These are phyloP conservation scores for Sylvia borin DNA, from an alignment of 2,797 vertebrate species.

Conservation along the genomic window DNA sequence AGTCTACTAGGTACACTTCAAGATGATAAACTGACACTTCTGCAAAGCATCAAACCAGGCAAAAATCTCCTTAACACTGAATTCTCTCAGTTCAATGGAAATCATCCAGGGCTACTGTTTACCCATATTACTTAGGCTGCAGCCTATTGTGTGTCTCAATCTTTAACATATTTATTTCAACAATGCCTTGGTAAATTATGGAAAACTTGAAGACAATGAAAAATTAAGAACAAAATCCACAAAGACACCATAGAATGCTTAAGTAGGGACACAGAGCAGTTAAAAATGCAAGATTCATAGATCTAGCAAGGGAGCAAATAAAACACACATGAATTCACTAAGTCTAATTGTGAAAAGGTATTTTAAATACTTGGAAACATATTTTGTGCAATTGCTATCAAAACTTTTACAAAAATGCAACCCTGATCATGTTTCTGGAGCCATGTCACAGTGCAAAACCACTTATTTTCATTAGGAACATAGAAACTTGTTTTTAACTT, in stretches of 20 bases:
- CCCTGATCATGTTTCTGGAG: background rate
- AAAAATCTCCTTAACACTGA: background rate
- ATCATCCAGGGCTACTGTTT: background rate
- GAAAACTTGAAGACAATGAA: background rate
- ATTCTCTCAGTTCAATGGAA: background rate
- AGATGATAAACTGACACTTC: background rate
- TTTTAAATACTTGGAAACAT: background rate
- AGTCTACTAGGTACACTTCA: background rate
- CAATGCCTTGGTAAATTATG: background rate
- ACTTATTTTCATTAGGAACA: background rate
- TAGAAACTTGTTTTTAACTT: background rate
- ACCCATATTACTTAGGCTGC: background rate
- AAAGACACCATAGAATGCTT: background rate
- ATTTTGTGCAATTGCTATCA: background rate
- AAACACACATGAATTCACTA: background rate
- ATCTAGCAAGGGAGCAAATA: background rate
- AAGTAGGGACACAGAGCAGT: background rate
- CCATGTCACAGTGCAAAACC: background rate
- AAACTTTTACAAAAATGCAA: background rate
- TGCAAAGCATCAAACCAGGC: background rate
- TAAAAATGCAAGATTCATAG: background rate
- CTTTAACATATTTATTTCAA: background rate
- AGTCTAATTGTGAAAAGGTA: background rate
- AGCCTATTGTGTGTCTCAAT: background rate
- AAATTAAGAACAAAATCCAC: background rate